Percentiles rank a stretch among this genome's conserved stretches.
Conservation (phyloP, 2,888 invertebrate species). For the Volucella zonaria region DNA sequence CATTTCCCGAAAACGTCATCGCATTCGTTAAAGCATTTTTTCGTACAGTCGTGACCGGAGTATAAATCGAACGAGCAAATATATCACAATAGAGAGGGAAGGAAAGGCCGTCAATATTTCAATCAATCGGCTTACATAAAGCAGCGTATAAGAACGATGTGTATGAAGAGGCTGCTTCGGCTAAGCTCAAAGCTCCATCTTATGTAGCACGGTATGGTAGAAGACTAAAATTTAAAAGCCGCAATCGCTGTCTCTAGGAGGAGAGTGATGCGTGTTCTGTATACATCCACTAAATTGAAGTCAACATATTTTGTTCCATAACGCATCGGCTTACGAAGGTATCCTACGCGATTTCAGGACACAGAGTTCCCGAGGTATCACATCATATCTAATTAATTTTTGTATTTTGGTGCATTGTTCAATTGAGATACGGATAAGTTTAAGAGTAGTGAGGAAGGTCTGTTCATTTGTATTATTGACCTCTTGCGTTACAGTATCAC, state of each 20-base stretch:
- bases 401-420: too few species aligned
- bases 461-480: too few species aligned
- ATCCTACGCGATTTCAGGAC: too few species aligned
- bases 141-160: neutral
- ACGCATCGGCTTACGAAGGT: too few species aligned
- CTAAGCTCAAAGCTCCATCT: neutral
- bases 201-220: neutral
- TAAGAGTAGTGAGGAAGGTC: too few species aligned
- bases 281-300: neutral
- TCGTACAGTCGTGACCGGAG: neutral
- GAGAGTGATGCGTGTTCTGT: neutral
- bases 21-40: neutral
- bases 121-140: neutral
- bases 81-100: neutral
- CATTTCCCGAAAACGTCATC: neutral
- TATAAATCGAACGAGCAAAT: neutral
- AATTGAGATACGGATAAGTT: too few species aligned
- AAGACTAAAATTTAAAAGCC: conserved; percentile 2
- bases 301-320: too few species aligned
- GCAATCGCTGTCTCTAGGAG: neutral
- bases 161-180: neutral
- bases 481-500: too few species aligned
- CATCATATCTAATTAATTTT: too few species aligned
- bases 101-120: neutral
- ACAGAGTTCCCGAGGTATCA: too few species aligned